These are phyloP conservation scores for Ochotona princeps DNA, from an alignment of 2,113 vertebrate species.

Conservation along the genomic window DNA sequence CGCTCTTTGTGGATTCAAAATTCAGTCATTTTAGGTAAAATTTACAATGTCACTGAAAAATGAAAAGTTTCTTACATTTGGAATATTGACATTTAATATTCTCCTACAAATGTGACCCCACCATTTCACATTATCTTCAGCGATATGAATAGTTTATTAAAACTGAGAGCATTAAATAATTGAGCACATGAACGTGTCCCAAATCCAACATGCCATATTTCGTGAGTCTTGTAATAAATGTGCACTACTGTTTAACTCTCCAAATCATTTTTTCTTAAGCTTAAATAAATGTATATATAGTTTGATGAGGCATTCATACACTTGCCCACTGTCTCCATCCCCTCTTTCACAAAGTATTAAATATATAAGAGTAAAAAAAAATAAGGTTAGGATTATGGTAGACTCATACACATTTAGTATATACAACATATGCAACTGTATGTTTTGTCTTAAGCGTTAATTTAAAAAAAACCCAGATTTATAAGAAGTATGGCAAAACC, in stretches of 20 bases:
- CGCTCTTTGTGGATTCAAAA: background rate
- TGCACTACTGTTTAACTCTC: background rate
- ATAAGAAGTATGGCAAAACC: background rate
- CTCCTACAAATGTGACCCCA: background rate
- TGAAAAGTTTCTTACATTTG: background rate
- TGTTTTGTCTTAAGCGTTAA: background rate
- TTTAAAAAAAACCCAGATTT: constrained; percentile 14
- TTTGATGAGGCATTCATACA: background rate
- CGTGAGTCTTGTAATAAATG: background rate
- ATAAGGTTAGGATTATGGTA: too few relatives aligned
- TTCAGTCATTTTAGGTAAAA: constrained; percentile 18
- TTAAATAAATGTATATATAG: background rate
- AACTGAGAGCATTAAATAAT: background rate
- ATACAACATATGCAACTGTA: background rate
- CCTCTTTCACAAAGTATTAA: background rate
- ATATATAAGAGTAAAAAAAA: background rate
- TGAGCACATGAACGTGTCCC: background rate
- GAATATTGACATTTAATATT: background rate
- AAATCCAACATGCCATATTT: background rate
- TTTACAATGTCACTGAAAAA: background rate
- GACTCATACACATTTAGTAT: too few relatives aligned
- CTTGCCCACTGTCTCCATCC: background rate
- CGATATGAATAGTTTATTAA: background rate
- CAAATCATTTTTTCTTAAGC: background rate
- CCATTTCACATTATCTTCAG: background rate